Evolutionary conservation across 2,113 vertebrate genomes (phyloP).

Genomic region (Aegotheles bennettii): DNA sequence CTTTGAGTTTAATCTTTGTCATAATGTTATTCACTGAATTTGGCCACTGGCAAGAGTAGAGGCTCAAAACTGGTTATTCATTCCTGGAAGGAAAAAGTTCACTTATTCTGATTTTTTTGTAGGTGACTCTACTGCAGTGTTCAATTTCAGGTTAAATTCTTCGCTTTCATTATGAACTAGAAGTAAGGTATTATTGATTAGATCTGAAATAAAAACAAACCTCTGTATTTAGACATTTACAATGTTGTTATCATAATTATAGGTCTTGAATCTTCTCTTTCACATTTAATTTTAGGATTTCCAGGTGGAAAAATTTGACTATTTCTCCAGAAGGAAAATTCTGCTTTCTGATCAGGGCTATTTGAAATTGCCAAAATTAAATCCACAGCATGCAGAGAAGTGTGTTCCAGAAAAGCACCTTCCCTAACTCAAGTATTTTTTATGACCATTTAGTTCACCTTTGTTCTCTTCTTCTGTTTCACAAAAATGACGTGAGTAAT

Average conservation of each 20-base stretch:
- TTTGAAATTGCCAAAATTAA: neutral
- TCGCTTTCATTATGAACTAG: neutral
- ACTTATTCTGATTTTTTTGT: neutral
- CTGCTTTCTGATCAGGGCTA: neutral
- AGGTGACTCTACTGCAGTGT: neutral
- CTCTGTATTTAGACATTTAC: neutral
- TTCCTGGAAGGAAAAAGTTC: neutral
- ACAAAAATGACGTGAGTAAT: slow-evolving; percentile 8
- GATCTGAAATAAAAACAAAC: neutral
- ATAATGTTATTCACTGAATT: neutral
- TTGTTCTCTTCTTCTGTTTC: slow-evolving; percentile 34
- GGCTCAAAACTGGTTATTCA: neutral
- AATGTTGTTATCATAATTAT: neutral
- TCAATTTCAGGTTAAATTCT: neutral
- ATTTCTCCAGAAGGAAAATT: neutral
- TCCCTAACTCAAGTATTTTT: neutral
- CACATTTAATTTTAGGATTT: neutral
- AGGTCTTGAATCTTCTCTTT: neutral
- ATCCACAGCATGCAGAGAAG: neutral
- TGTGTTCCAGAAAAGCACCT: neutral
- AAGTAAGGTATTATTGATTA: neutral
- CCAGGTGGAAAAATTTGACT: neutral
- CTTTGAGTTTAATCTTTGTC: neutral
- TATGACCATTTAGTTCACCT: slow-evolving; percentile 10
- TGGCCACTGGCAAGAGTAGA: neutral